These are phyloP conservation scores for Stichodactyla mertensii DNA, from an alignment of 64 coral and sea anemone species.

Conservation along the genomic window DNA sequence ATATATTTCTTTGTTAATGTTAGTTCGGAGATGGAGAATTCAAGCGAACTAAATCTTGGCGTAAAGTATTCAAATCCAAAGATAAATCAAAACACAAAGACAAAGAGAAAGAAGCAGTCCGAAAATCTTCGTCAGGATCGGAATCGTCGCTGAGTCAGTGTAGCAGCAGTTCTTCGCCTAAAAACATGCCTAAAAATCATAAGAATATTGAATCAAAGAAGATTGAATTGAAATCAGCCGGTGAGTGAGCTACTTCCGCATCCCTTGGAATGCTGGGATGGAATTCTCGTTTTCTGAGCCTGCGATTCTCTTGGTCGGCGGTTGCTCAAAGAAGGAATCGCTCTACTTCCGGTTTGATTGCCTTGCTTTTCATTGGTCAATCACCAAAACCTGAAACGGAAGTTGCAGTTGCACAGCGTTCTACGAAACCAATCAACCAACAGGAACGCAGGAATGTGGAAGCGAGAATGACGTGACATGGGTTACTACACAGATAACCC, in stretches of 20 bases:
- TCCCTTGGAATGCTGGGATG: background rate
- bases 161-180: conserved; percentile 71
- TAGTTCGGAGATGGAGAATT: conserved; percentile 46
- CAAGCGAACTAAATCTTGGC: conserved; percentile 76
- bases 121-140: conserved; percentile 63
- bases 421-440: too few relatives aligned
- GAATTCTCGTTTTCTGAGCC: background rate
- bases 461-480: too few relatives aligned
- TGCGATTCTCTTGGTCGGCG: background rate
- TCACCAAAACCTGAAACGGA: too few relatives aligned
- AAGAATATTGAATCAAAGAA: background rate
- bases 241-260: background rate
- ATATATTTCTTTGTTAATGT: conserved; percentile 1
- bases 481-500: too few relatives aligned
- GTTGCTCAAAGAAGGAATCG: too few relatives aligned
- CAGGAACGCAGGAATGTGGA: too few relatives aligned
- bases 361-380: too few relatives aligned
- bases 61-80: conserved; percentile 78
- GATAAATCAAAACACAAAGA: conserved; percentile 63
- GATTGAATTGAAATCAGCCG: background rate
- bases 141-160: conserved; percentile 79
- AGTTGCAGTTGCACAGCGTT: too few relatives aligned
- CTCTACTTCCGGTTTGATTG: too few relatives aligned
- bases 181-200: conserved; percentile 34
- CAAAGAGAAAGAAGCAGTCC: conserved; percentile 38